Evolutionary conservation across 2,113 vertebrate species (phyloP).

Genomic region (Chloroceryle aenea): DNA sequence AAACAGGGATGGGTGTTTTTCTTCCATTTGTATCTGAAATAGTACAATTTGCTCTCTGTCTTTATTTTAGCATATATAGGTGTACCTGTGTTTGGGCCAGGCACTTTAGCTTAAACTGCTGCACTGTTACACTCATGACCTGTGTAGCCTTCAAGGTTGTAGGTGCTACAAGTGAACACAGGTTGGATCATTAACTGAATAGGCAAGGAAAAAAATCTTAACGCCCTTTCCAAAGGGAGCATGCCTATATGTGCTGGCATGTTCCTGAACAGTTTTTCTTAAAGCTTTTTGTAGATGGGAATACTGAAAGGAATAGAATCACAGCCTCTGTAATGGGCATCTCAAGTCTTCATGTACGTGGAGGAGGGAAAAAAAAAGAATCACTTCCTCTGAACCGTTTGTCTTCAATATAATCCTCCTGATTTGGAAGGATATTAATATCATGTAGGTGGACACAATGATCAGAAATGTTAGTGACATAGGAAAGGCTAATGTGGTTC

Average conservation of each 20-base stretch:
- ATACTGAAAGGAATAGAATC: not conserved
- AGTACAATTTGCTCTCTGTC: not conserved
- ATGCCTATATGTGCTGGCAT: not conserved
- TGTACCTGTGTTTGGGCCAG: constrained; percentile 17
- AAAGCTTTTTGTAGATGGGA: not conserved
- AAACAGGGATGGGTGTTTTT: not conserved
- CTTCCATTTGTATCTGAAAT: not conserved
- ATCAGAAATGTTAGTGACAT: not conserved
- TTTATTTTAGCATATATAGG: constrained; percentile 55
- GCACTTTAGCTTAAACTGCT: not conserved
- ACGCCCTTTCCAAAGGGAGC: not conserved
- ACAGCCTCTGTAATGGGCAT: not conserved
- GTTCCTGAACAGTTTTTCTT: constrained; percentile 2
- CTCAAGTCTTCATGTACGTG: not conserved
- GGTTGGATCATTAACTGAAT: constrained; percentile 71
- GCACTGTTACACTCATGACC: not conserved
- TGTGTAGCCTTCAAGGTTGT: constrained; percentile 8
- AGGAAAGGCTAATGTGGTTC: constrained; percentile 13
- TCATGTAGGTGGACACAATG: not conserved
- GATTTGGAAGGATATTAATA: not conserved
- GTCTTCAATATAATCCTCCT: not conserved
- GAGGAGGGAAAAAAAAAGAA: not conserved
- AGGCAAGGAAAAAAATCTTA: constrained; percentile 47
- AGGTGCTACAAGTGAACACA: not conserved
- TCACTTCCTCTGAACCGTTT: not conserved